Evolutionary conservation across 2,113 vertebrate genomes (phyloP), one percentile per base, ranked within the genome.

Genomic region (Microtus ochrogaster): DNA sequence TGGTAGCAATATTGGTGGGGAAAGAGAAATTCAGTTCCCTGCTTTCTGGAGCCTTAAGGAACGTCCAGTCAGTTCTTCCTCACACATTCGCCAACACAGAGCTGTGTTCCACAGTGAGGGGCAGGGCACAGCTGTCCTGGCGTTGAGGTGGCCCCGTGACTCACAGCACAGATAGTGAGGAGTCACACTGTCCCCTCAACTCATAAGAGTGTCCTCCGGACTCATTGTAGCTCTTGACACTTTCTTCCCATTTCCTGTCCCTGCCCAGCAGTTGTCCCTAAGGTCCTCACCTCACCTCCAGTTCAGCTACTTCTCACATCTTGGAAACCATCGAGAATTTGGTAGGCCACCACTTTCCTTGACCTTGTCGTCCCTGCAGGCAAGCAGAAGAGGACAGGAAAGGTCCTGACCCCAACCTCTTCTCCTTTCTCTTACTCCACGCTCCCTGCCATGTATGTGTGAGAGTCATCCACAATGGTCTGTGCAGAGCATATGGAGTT

Each of bases 111-210:
- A 30, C 0, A 78, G 44, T 58, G 21, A 68, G 28, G 52, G 0
- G 3, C 4, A 49, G 47, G 39, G 28, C 10, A 30, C 0, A 2
- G 66, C 0, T 3, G 4, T 33, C 21, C 0, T 36, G 44, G 21
- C 8, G 14, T 39, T 26, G 22, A 74, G 76, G 7, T 49, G 47
- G 24, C 13, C 30, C 33, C 3, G 11, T 8, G 22, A 3, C 24
- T 24, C 6, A 61, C 66, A 72, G 19, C n/a, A 61, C 5, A 88
- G 73, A 61, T 21, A 36, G 17, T 12, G 39, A 76, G 30, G 9
- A 19, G 2, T 2, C 30, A 36, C 12, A 21, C 3, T 4, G 4
- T 58, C 28, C 61, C 33, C 58, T 30, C 47, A 49, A 49, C 47
- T 49, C 47, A 10, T 49, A 26, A 65, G 79, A 26, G 36, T 26